Base-by-base conservation (phyloP, 2,888 invertebrate genomes). In the Acanthacorydalis orientalis region DNA sequence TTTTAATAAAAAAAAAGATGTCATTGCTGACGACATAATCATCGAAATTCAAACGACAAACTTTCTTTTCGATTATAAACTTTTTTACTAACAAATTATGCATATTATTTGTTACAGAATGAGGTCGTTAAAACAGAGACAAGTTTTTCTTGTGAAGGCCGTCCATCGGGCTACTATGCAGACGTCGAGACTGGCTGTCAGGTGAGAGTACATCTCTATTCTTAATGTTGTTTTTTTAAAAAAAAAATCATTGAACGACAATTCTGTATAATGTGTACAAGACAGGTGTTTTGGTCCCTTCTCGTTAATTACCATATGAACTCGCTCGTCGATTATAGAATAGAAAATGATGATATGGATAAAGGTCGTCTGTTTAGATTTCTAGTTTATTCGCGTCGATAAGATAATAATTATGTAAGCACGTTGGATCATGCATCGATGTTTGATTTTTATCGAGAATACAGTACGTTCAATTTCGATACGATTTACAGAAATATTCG, bases 181-280 rank as follows among this genome's bases (percentile, higher is more conserved):
- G 83, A 84, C 58, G 68, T 83, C 44, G 76, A 78, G 50, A 77
- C 80, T 7, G 83, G 80, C 43, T 83, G 83, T 58, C 81, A 83
- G 74, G 81, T 81, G 32, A 38, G 39, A 32, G 23, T 9, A 16
- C 42, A 16, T 31, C n/a, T 23, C 6, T 6, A 23, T 23, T 23
- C 6, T 23, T 23, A 23, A n/a, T n/a, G n/a, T 23, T 23, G 12
- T 39, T 14, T 34, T 32, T 42, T 7, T n/a, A n/a, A n/a, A n/a
- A n/a, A n/a, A n/a, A 23, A 16, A 10, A 10, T 15, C 4, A 42
- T 23, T 42, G 15, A 9, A 42, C 31, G 4, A 23, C 14, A 42
- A 42, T n/a, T 42, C 31, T 15, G 14, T 31, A 15, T 8, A 23
- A 23, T 23, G 6, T 23, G 6, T 23, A 23, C 2, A 23, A 23